A percentile compares a stretch with the other conserved stretches of the same genome.
phyloP scores from a whole-genome alignment of 2,113 vertebrate genomes.

The Hippolais icterina region DNA sequence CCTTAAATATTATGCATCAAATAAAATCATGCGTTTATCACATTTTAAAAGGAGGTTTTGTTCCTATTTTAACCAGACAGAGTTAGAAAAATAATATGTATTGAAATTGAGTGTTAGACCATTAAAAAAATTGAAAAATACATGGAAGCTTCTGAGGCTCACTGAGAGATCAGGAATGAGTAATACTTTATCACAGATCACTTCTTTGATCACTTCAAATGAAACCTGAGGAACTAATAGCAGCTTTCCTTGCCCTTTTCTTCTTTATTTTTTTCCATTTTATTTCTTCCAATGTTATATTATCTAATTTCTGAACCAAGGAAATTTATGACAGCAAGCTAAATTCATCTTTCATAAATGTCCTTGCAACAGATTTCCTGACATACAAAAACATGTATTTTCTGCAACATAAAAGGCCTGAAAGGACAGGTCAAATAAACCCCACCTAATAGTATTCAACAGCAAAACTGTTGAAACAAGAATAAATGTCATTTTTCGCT shows the following conservation, averaged over 20 bases:
- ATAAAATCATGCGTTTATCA: neutral
- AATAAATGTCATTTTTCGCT: neutral
- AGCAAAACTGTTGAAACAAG: slow-evolving; percentile 6
- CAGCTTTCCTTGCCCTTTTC: neutral
- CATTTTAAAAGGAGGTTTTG: neutral
- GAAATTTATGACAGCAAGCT: neutral
- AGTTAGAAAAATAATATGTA: neutral
- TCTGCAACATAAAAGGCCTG: neutral
- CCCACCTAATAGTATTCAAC: neutral
- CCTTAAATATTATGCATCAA: neutral
- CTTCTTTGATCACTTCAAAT: slow-evolving; percentile 21
- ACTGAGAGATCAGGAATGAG: neutral
- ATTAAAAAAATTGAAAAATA: neutral
- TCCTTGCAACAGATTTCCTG: neutral
- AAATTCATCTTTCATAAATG: neutral
- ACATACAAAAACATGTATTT: neutral
- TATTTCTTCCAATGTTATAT: neutral
- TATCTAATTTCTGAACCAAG: neutral
- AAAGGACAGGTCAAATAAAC: neutral
- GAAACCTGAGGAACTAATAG: neutral
- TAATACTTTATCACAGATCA: neutral
- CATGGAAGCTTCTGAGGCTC: neutral
- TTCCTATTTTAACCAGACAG: neutral
- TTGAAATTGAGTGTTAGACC: neutral
- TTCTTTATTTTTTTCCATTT: neutral